phyloP scores from a whole-genome alignment of 1,140 invertebrate species.

The Belonocnema kinseyi region DNA sequence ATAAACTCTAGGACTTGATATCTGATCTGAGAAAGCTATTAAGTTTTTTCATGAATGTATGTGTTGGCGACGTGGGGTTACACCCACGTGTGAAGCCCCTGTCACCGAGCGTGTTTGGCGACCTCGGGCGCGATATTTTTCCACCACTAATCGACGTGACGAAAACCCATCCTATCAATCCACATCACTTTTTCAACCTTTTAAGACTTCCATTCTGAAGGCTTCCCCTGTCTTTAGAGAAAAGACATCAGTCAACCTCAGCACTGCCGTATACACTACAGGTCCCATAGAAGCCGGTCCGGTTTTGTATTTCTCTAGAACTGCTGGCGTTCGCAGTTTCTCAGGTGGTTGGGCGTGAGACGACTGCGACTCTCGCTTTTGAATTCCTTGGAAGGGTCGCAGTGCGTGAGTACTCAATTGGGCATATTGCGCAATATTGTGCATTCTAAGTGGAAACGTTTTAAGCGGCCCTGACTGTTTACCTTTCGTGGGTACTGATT shows the following conservation, averaged over 20 bases:
- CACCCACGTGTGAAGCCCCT: constrained; percentile 29
- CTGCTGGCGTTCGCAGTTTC: no score
- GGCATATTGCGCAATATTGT: no score
- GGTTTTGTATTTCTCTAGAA: no score
- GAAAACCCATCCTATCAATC: constrained; percentile 41
- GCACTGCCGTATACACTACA: no score
- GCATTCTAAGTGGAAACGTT: no score
- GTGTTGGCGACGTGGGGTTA: constrained; percentile 1
- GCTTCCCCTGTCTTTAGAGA: not conserved
- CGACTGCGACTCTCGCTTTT: no score
- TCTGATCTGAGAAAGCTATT: constrained; percentile 45
- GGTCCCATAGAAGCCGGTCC: no score
- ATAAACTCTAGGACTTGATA: constrained; percentile 6
- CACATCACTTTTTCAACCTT: constrained; percentile 38
- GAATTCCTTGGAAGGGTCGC: no score
- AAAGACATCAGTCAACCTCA: constrained; percentile 24
- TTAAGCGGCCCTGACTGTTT: no score
- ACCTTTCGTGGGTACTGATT: no score
- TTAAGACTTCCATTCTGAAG: constrained; percentile 4
- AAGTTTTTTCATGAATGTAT: constrained; percentile 33
- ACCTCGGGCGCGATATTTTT: constrained; percentile 34
- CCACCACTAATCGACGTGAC: constrained; percentile 37
- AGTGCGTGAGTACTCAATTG: no score
- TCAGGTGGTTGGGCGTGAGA: no score
- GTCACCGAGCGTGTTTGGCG: constrained; percentile 37